Evolutionary conservation across 2,888 invertebrate species (phyloP).

Genomic region (Drosophila mimica): DNA sequence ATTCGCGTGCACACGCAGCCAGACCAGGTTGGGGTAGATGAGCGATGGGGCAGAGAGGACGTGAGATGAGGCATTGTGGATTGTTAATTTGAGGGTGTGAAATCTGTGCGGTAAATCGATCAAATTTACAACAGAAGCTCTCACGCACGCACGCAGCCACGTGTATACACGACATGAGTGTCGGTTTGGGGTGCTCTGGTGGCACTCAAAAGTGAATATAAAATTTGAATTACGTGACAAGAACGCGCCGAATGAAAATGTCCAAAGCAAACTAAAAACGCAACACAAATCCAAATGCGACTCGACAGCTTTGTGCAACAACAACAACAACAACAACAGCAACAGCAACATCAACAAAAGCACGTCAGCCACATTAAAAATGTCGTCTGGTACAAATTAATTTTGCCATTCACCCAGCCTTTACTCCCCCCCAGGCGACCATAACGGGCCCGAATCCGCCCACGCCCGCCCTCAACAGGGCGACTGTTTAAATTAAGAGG

Average conservation of each 20-base stretch:
- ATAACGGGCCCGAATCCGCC: conserved; percentile 44
- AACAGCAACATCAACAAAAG: conserved; percentile 21
- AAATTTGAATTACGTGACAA: conserved; percentile 81
- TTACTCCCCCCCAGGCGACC: conserved; percentile 37
- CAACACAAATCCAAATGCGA: conserved; percentile 56
- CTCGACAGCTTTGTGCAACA: conserved; percentile 24
- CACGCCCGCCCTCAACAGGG: conserved; percentile 27
- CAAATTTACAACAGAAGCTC: conserved; percentile 49
- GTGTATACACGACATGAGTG: conserved; percentile 14
- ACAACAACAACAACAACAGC: conserved; percentile 7
- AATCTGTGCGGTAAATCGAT: conserved; percentile 66
- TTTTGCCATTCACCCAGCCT: conserved; percentile 58
- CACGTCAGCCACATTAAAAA: conserved; percentile 71
- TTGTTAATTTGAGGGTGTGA: conserved; percentile 27
- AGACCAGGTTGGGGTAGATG: background rate
- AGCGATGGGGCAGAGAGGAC: background rate
- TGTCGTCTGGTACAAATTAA: conserved; percentile 80
- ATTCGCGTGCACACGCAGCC: conserved; percentile 44
- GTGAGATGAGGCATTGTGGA: conserved; percentile 4
- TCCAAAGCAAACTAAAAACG: conserved; percentile 52
- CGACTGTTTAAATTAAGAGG: conserved; percentile 78
- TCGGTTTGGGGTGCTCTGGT: background rate
- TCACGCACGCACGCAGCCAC: conserved; percentile 41
- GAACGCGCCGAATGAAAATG: conserved; percentile 44
- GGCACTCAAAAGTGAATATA: conserved; percentile 67